Evolutionary conservation across 2,888 invertebrate species (phyloP).

Genomic region (Cordylochernes scorpioides): DNA sequence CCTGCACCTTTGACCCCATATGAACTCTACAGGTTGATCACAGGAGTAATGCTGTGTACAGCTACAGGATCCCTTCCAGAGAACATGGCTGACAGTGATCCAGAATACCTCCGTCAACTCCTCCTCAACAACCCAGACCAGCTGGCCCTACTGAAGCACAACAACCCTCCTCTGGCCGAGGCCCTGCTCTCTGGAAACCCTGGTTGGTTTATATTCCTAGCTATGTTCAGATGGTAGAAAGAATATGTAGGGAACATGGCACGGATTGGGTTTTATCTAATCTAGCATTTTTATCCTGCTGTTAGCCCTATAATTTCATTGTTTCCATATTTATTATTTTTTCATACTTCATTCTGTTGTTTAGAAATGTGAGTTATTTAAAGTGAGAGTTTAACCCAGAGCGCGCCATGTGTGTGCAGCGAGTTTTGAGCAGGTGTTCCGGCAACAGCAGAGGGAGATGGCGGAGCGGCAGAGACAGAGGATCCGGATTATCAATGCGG

Average conservation of each 20-base stretch:
- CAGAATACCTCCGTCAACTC: conserved; percentile 54
- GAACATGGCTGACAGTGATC: no score
- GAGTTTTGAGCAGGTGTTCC: conserved; percentile 45
- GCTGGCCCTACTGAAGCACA: conserved; percentile 60
- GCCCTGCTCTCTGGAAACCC: conserved; percentile 51
- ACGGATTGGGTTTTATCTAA: no score
- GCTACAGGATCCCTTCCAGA: conserved; percentile 24
- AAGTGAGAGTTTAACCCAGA: background rate
- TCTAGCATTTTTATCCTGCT: no score
- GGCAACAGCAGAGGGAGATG: conserved; percentile 52
- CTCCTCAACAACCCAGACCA: conserved; percentile 70
- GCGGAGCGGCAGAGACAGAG: conserved; percentile 55
- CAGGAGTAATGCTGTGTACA: no score
- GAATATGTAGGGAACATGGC: no score
- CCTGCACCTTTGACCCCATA: no score
- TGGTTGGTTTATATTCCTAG: background rate
- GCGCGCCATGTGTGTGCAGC: conserved; percentile 28
- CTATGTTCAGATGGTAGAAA: background rate
- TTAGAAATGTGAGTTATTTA: no score
- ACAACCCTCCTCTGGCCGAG: conserved; percentile 72
- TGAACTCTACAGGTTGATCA: no score
- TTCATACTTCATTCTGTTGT: no score
- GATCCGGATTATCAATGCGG: conserved; percentile 62
- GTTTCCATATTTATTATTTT: no score
- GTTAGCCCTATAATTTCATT: no score